Evolutionary conservation across 2,113 vertebrate species (phyloP).

Genomic region (Anser cygnoides): DNA sequence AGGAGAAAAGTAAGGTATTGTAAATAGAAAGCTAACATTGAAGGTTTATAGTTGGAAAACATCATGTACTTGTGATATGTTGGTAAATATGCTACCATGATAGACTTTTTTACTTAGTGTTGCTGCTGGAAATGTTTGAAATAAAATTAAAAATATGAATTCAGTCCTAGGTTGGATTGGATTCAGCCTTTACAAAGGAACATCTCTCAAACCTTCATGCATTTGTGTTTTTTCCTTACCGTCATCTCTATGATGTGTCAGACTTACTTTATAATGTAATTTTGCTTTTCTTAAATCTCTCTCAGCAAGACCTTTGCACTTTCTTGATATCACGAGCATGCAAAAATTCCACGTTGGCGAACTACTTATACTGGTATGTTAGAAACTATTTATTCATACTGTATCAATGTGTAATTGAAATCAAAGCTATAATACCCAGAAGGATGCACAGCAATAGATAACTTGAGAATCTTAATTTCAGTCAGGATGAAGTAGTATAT

Average conservation of each 20-base stretch:
- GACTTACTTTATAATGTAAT: not conserved
- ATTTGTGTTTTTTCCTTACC: not conserved
- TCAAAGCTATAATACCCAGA: not conserved
- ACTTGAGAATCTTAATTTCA: not conserved
- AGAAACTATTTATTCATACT: not conserved
- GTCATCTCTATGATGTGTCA: not conserved
- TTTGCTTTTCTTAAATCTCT: constrained; percentile 39
- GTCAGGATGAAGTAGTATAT: not conserved
- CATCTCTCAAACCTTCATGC: not conserved
- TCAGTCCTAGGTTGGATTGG: not conserved
- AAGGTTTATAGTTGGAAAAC: not conserved
- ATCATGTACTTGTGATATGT: not conserved
- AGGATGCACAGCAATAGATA: not conserved
- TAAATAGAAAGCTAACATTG: not conserved
- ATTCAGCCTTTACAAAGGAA: not conserved
- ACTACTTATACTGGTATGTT: constrained; percentile 97
- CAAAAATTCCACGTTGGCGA: constrained; percentile 96
- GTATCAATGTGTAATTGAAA: not conserved
- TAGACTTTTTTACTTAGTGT: not conserved
- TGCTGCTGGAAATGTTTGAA: not conserved
- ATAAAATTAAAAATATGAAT: not conserved
- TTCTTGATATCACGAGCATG: constrained; percentile 98
- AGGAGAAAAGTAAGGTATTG: not conserved
- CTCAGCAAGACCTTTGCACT: constrained; percentile 95
- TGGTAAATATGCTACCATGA: not conserved